Percentiles rank a stretch among this genome's conserved stretches.
These are phyloP conservation scores for Otis tarda DNA, from an alignment of 2,113 vertebrate genomes.

Conservation along the genomic window DNA sequence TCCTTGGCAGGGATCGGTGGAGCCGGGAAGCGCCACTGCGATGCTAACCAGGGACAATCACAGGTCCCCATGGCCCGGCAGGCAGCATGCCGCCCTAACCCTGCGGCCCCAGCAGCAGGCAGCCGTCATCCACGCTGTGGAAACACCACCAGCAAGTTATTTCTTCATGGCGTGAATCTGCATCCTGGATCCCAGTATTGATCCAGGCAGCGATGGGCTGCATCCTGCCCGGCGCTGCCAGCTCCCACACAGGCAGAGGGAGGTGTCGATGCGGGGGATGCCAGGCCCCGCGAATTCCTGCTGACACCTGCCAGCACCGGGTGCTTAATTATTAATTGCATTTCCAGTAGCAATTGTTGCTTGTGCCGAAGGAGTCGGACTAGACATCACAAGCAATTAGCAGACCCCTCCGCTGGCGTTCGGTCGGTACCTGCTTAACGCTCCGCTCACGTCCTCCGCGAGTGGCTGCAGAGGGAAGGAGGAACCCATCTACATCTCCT, in stretches of 20 bases:
- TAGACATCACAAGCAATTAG: constrained; percentile 48
- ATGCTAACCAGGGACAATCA: fast-evolving
- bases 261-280: fast-evolving
- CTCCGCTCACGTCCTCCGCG: not conserved
- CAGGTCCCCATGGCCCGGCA: not conserved
- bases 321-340: constrained; percentile 57
- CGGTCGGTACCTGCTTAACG: not conserved
- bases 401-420: not conserved
- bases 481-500: not conserved
- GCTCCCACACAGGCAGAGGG: not conserved
- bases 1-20: not conserved
- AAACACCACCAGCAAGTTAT: not conserved
- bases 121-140: fast-evolving
- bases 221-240: not conserved
- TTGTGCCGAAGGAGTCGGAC: not conserved
- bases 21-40: not conserved
- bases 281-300: not conserved
- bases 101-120: fast-evolving
- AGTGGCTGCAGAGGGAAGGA: not conserved
- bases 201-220: not conserved
- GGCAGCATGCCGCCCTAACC: not conserved
- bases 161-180: not conserved
- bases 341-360: constrained; percentile 41
- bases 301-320: not conserved
- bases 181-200: fast-evolving